These are phyloP conservation scores for Rallus crepitans DNA, from an alignment of 2,797 vertebrate genomes.

Conservation along the genomic window DNA sequence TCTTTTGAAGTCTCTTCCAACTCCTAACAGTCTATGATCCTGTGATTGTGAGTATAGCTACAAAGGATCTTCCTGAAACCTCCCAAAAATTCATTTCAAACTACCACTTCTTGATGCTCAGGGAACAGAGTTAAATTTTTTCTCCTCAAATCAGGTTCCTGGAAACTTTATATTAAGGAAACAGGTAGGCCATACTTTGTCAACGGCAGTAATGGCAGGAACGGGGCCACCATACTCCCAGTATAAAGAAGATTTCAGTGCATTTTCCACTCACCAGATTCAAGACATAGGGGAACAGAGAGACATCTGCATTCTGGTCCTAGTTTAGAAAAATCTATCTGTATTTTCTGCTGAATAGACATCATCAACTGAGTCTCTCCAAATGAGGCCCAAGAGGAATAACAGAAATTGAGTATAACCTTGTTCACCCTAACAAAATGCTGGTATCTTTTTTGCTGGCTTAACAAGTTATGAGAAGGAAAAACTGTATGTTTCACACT, in stretches of 20 bases:
- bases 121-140: background rate
- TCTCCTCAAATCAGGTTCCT: background rate
- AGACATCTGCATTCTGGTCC: background rate
- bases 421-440: background rate
- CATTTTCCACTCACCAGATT: background rate
- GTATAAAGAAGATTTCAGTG: too few relatives aligned
- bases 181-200: accelerated
- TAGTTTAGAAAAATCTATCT: background rate
- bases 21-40: too few relatives aligned
- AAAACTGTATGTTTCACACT: background rate
- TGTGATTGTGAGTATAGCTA: background rate
- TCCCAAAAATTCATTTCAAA: background rate
- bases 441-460: background rate
- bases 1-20: too few relatives aligned
- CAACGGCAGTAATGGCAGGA: background rate
- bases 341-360: background rate
- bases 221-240: accelerated
- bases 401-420: background rate
- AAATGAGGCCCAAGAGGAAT: background rate
- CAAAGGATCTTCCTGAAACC: background rate
- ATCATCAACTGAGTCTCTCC: too few relatives aligned
- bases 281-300: background rate
- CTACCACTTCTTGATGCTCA: background rate
- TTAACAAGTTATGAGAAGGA: background rate
- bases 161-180: background rate